Conservation (phyloP, 2,113 vertebrate species). For the Dasypus novemcinctus region DNA sequence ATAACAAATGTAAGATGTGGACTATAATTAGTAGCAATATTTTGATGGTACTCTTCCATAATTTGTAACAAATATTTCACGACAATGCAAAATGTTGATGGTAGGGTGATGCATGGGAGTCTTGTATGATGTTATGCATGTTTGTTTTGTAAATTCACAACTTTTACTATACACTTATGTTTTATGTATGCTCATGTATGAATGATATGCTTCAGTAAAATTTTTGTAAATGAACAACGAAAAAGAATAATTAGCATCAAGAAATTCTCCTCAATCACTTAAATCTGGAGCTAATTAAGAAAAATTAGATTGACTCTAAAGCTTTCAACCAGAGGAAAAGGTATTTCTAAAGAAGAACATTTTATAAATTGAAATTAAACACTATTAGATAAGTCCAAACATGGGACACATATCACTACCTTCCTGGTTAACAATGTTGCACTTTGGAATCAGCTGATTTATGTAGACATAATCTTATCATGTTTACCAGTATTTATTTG, state of each 20-base stretch:
- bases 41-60: no score
- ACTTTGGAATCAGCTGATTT: neutral
- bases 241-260: neutral
- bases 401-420: neutral
- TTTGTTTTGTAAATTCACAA: no score
- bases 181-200: no score
- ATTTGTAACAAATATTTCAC: no score
- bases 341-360: neutral
- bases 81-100: no score
- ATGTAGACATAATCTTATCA: neutral
- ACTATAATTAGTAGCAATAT: no score
- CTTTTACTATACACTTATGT: no score
- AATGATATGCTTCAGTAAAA: no score
- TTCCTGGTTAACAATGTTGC: neutral
- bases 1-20: no score
- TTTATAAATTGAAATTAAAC: neutral
- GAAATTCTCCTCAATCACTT: neutral
- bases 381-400: neutral
- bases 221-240: no score
- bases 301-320: neutral
- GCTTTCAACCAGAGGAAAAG: neutral
- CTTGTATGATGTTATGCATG: no score
- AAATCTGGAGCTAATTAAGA: neutral
- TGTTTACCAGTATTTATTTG: neutral
- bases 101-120: no score